Conservation (phyloP, 2,113 vertebrate genomes). For the Terrapene triunguis region DNA sequence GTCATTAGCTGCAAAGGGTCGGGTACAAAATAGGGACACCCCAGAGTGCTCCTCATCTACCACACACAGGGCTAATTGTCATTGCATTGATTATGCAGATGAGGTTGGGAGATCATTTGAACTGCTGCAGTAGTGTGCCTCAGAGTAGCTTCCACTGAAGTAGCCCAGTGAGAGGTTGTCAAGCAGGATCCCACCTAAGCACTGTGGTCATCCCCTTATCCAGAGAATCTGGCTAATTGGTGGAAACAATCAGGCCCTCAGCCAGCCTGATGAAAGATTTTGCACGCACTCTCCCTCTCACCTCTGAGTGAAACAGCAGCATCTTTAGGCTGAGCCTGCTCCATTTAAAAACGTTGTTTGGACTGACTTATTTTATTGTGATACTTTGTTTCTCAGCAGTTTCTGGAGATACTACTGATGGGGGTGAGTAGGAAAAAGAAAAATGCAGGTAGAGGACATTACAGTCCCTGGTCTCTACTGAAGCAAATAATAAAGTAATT, state of each 20-base stretch:
- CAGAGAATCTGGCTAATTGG: neutral
- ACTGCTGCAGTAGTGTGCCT: too few species aligned
- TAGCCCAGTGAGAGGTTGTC: neutral
- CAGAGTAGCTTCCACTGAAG: neutral
- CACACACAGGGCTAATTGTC: rapidly evolving
- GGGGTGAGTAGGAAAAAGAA: neutral
- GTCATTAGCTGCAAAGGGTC: neutral
- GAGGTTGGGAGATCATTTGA: neutral
- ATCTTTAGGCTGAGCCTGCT: neutral
- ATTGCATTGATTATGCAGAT: neutral
- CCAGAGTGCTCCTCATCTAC: neutral
- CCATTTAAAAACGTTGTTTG: neutral
- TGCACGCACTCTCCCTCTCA: neutral
- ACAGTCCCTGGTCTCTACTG: neutral
- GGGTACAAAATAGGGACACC: neutral
- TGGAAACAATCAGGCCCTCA: neutral
- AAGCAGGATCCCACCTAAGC: neutral
- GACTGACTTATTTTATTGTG: neutral
- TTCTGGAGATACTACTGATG: neutral
- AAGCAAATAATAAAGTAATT: neutral
- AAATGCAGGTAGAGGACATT: neutral
- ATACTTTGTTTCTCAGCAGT: neutral
- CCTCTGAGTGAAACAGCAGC: neutral
- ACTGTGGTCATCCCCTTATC: neutral
- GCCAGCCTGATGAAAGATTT: neutral